Evolutionary conservation across 2,797 vertebrate genomes (phyloP).

Genomic region (Sphaeramia orbicularis): DNA sequence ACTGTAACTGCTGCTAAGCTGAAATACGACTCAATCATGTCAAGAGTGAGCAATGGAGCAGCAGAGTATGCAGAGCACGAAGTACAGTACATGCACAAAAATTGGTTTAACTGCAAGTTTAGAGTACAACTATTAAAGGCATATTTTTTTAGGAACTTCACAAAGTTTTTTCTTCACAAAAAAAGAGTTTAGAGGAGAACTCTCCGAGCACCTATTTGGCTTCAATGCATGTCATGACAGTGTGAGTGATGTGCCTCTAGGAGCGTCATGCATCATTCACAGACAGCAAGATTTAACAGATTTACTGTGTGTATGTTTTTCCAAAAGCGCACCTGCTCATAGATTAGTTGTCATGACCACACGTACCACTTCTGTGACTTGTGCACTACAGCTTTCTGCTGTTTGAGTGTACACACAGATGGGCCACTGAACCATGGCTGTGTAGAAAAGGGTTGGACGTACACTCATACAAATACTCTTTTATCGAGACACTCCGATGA

Average conservation of each 20-base stretch:
- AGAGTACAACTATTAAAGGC: not conserved
- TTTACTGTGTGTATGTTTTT: constrained; percentile 56
- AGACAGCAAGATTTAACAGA: constrained; percentile 60
- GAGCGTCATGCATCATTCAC: constrained; percentile 65
- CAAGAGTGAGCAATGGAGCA: too few relatives aligned
- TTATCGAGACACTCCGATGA: not conserved
- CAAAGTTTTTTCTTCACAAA: too few relatives aligned
- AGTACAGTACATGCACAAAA: too few relatives aligned
- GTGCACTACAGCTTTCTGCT: constrained; percentile 7
- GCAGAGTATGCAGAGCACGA: too few relatives aligned
- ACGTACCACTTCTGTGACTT: not conserved
- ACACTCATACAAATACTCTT: not conserved
- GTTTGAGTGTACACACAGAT: constrained; percentile 23
- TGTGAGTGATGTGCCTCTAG: constrained; percentile 62
- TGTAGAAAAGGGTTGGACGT: not conserved
- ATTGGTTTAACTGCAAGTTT: not conserved
- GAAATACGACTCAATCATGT: too few relatives aligned
- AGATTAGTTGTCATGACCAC: constrained; percentile 59
- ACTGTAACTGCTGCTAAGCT: too few relatives aligned
- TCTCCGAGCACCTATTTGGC: constrained; percentile 34
- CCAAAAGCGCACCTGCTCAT: constrained; percentile 53
- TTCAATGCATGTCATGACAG: constrained; percentile 53
- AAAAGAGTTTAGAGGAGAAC: constrained; percentile 43
- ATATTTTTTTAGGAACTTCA: not conserved
- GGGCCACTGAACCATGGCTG: constrained; percentile 14